Percentiles rank a stretch among this genome's conserved stretches.
These are phyloP conservation scores for Eleutherodactylus coqui DNA, from an alignment of 2,797 vertebrate species.

Conservation along the genomic window DNA sequence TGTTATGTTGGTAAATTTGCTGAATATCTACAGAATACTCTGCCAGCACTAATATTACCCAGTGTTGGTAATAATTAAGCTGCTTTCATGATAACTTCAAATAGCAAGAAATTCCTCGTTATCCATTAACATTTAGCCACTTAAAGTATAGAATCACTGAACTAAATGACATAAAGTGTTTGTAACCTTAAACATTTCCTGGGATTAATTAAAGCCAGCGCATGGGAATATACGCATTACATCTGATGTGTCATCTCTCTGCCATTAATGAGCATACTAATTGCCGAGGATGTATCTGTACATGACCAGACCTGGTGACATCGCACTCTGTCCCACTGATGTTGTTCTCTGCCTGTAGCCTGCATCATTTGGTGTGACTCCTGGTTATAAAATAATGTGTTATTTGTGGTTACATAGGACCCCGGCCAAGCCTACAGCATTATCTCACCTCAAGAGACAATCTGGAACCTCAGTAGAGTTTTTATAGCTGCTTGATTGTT, in stretches of 20 bases:
- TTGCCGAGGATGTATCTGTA: background rate
- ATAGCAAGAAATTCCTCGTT: background rate
- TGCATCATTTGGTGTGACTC: background rate
- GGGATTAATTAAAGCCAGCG: background rate
- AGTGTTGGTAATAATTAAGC: background rate
- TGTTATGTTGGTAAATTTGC: too few relatives aligned
- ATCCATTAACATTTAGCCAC: slow-evolving; percentile 13
- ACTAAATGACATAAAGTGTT: background rate
- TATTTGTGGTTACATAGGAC: background rate
- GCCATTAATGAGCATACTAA: background rate
- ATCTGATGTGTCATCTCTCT: background rate
- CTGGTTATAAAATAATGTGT: background rate
- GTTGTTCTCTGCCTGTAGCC: background rate
- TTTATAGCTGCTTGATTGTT: too few relatives aligned
- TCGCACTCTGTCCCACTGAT: background rate
- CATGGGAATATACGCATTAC: background rate
- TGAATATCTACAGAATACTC: too few relatives aligned
- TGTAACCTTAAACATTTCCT: background rate
- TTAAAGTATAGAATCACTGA: background rate
- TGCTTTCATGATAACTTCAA: background rate
- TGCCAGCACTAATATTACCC: too few relatives aligned
- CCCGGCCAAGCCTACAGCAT: background rate
- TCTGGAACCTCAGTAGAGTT: too few relatives aligned
- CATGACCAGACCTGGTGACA: background rate
- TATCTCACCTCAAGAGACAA: background rate